Base-by-base conservation (phyloP, 37 sponge, comb jelly and placozoan genomes). In the Halichondria panicea region DNA sequence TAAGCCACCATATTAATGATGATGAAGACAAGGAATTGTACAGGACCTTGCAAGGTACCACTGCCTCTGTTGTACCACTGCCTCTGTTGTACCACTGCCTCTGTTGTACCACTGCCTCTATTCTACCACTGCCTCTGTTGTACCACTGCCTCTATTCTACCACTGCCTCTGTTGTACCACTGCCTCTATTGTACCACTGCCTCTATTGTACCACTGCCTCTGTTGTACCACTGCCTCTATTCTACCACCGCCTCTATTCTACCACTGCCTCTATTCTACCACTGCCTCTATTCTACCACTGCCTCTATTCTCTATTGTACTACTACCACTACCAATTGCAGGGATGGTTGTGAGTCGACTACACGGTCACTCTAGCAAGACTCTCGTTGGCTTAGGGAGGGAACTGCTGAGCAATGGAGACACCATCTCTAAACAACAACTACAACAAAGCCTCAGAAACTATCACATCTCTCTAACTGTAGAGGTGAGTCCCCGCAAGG, bases 301-400 rank as follows among this genome's bases (percentile, higher is more conserved):
- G 21, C 59, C 5, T 48, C 52, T 48, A 7, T 30, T 58, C n/a
- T 6, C n/a, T 58, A 24, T 35, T 35, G n/a, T 40, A 8, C 43
- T 66, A 41, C 44, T n/a, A 21, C 67, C 24, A 21, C 67, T 66
- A n/a, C n/a, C n/a, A 25, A 6, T 42, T 75, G 15, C 52, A 72
- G 97, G 94, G 12, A 80, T 85, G 69, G 24, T 94, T 55, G 43
- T 94, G 24, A 94, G 92, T 70, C 52, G 56, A 13, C 68, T 79
- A 55, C 55, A 38, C 8, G 94, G 95, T 61, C 88, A 94, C 39
- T 92, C 97, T 19, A 88, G 78, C 69, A 76, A 66, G 53, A 84
- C 92, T 78, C 88, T 89, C 63, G 63, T 55, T 34, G 90, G 87
- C 19, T 70, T 95, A 36, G 74, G 92, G 5, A 36, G 52, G 42